Base-by-base conservation (phyloP, 2,888 invertebrate genomes). In the Epicampocera succincta region DNA sequence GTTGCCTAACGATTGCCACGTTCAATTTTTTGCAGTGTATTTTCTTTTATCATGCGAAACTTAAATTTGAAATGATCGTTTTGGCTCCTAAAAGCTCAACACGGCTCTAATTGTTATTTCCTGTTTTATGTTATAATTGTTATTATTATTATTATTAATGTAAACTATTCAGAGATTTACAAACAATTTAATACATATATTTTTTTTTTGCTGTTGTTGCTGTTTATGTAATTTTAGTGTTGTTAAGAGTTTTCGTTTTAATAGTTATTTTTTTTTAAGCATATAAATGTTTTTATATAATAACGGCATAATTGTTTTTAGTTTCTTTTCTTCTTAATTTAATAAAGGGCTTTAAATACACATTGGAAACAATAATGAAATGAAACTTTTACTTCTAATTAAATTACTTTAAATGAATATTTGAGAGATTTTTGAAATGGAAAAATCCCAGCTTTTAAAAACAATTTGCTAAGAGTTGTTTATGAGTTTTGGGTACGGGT, bases 221-320 rank as follows among this genome's bases (percentile, higher is more conserved):
- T n/a, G n/a, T 21, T 50, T 48, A 71, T 68, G 21, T 63, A 33
- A 42, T 50, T 60, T 44, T 63, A 19, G 29, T 46, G n/a, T 60
- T 58, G 25, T 48, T 54, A 15, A 25, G 15, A 33, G 42, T 42
- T 42, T 46, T 44, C 66, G 44, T 17, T 54, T 75, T 68, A 66
- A 74, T 71, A 73, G 75, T 81, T 78, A 54, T 75, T n/a, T n/a
- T n/a, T n/a, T n/a, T n/a, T 58, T 54, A 71, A 78, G 77, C 77
- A 78, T 65, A 58, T 71, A 78, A 71, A 58, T 73, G 17, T 60
- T 76, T 42, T 72, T 9, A 33, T 33, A 54, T 52, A 48, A 71
- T 65, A 81, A 58, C 72, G 50, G 69, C 73, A 46, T 81, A 72
- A 58, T 46, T 63, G 46, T 50, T 5, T 21, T 54, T 40, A n/a